A percentile compares a stretch with the other conserved stretches of the same genome.
phyloP scores from a whole-genome alignment of 2,113 vertebrate species.

The Pseudopodoces humilis region DNA sequence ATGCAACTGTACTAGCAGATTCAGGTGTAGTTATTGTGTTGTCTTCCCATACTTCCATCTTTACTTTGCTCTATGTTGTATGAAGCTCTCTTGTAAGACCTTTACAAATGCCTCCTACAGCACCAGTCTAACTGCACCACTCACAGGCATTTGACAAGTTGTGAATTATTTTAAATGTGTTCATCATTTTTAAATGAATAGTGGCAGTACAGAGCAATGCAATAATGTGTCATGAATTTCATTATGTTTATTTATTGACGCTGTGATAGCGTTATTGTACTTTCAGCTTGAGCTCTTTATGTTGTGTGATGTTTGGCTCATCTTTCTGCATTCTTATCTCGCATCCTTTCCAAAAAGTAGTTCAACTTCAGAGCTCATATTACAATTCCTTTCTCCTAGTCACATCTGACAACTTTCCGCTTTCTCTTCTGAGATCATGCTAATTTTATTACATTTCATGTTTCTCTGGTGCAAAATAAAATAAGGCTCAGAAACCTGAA shows the following conservation, averaged over 20 bases:
- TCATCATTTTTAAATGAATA: constrained; percentile 69
- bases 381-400: background rate
- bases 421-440: background rate
- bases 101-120: constrained; percentile 4
- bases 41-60: background rate
- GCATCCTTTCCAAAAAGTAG: constrained; percentile 3
- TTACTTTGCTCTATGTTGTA: constrained; percentile 10
- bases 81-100: background rate
- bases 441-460: background rate
- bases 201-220: constrained; percentile 48
- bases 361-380: background rate
- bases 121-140: background rate
- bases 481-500: background rate
- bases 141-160: constrained; percentile 45
- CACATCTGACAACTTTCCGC: background rate
- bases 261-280: constrained; percentile 53
- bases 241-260: constrained; percentile 73
- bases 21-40: constrained; percentile 11
- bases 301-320: background rate
- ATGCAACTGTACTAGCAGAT: background rate
- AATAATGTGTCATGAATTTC: constrained; percentile 72
- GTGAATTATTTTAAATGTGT: constrained; percentile 62
- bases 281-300: constrained; percentile 49
- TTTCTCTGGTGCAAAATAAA: background rate
- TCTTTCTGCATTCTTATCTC: background rate